A percentile compares a stretch with the other conserved stretches of the same genome.
Evolutionary conservation across 23 tunicate species (phyloP).

Genomic region (Clavelina lepadiformis): DNA sequence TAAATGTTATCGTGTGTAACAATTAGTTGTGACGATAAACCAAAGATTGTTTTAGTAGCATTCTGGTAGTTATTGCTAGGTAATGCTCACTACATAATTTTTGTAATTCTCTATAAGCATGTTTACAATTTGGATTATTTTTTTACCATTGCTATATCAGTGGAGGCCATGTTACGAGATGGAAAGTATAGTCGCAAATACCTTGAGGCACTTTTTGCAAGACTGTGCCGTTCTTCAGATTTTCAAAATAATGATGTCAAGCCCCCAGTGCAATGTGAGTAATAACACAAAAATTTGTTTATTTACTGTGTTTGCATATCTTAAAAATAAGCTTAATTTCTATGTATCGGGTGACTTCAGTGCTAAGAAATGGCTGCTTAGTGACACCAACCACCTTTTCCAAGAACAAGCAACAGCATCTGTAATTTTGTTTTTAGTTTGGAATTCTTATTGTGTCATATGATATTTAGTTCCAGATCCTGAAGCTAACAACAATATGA

Average conservation of each 20-base stretch:
- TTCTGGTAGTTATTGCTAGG: neutral
- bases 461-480: too few species aligned
- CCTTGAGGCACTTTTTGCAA: slow-evolving; percentile 38
- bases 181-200: slow-evolving; percentile 33
- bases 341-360: neutral
- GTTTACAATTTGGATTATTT: neutral
- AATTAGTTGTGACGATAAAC: too few species aligned
- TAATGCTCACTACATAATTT: too few species aligned
- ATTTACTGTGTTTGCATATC: neutral
- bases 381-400: neutral
- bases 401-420: too few species aligned
- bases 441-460: too few species aligned
- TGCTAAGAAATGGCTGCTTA: neutral
- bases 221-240: slow-evolving; percentile 15
- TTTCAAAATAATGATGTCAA: slow-evolving; percentile 1
- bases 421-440: too few species aligned
- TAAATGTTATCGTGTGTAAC: too few species aligned
- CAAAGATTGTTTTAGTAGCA: neutral
- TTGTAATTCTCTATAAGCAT: neutral
- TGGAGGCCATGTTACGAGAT: neutral
- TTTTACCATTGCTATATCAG: neutral
- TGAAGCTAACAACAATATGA: too few species aligned
- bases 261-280: neutral
- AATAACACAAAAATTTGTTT: neutral
- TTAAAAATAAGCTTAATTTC: too few species aligned